Base-by-base conservation (phyloP, 2,797 vertebrate genomes). In the Neostethus bicornis region DNA sequence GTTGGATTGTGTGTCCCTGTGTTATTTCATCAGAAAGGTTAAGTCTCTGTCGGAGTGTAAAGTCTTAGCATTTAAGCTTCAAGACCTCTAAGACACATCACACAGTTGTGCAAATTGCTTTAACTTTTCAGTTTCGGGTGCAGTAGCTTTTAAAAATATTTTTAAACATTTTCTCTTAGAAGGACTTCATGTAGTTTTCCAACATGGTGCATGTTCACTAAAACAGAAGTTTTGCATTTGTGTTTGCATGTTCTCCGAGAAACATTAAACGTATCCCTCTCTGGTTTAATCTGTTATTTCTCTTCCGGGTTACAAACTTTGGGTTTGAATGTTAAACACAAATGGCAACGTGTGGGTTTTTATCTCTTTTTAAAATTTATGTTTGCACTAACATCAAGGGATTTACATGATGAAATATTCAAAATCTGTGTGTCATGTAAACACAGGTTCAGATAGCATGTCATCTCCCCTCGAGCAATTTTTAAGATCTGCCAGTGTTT, bases 161-260 rank as follows among this genome's bases (percentile, higher is more conserved):
- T 54, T 17, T n/a, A 14, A 41, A 32, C 1, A 2, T 19, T 2
- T 63, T 10, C 20, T 5, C 52, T 58, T 51, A 50, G 14, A 37
- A 21, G 25, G 34, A 55, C 29, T 66, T 70, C 41, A 55, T 44
- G 12, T 0, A 17, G 32, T 42, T 19, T n/a, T 66, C 38, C 43
- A 32, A 57, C n/a, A 43, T 39, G 35, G 50, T 64, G 79, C 79
- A 82, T 74, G 78, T 65, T 37, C 17, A 24, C 14, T 26, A 28
- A 28, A 26, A 42, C 5, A 3, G 19, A 35, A 43, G 32, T 29
- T 16, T 29, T 57, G 42, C 14, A 26, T 47, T 51, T 45, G 41
- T 49, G 32, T 64, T 54, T 70, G 81, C 75, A 81, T 76, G 70
- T 63, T 56, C 31, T 24, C 62, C 26, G 20, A 7, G 10, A 58